A percentile compares a stretch with the other conserved stretches of the same genome.
Evolutionary conservation across 2,888 invertebrate species (phyloP).

Genomic region (Esperia sulphurella): DNA sequence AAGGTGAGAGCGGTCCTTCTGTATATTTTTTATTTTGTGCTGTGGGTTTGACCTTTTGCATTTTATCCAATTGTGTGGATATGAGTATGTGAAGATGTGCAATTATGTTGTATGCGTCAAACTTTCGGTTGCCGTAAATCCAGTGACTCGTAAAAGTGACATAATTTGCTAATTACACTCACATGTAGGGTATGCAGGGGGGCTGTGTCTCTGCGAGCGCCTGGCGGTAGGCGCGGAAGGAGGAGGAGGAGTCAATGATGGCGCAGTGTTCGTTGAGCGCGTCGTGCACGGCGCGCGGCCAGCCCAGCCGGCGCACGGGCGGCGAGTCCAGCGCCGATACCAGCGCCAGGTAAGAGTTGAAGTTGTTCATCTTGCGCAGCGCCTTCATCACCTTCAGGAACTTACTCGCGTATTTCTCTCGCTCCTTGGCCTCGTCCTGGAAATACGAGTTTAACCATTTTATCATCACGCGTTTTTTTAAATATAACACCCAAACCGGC

Average conservation of each 20-base stretch:
- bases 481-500: too few relatives aligned
- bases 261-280: slow-evolving; percentile 96
- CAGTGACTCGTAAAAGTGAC: too few relatives aligned
- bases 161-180: slow-evolving; percentile 53
- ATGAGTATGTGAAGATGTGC: too few relatives aligned
- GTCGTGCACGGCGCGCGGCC: slow-evolving; percentile 95
- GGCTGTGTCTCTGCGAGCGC: slow-evolving; percentile 96
- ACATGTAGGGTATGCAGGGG: slow-evolving; percentile 99
- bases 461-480: too few relatives aligned
- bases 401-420: slow-evolving; percentile 96
- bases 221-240: slow-evolving; percentile 97
- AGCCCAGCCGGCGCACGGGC: slow-evolving; percentile 94
- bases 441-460: background rate
- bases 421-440: slow-evolving; percentile 92
- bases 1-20: too few relatives aligned
- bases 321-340: slow-evolving; percentile 98
- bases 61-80: too few relatives aligned
- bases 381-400: slow-evolving; percentile 99
- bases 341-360: slow-evolving; percentile 98
- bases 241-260: slow-evolving; percentile 98
- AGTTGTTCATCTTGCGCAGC: slow-evolving; percentile 97
- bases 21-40: too few relatives aligned
- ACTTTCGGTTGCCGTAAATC: too few relatives aligned
- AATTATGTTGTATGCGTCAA: too few relatives aligned
- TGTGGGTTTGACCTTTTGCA: too few relatives aligned